Evolutionary conservation across 2,888 invertebrate species (phyloP).

Genomic region (Shargacucullia verbasci): DNA sequence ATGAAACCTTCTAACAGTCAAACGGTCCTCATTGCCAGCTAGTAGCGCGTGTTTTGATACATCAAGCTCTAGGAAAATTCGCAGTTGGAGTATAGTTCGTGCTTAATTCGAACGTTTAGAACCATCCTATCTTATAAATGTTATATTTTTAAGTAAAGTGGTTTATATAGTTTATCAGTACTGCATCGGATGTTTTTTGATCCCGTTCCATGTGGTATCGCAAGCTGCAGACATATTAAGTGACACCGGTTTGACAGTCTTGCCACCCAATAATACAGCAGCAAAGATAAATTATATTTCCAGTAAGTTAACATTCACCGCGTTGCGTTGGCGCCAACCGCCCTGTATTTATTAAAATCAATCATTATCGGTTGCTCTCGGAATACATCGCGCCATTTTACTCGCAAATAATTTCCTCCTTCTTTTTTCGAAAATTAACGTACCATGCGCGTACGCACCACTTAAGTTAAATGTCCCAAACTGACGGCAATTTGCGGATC

Average conservation of each 20-base stretch:
- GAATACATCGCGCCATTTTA: conserved; percentile 67
- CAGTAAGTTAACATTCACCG: conserved; percentile 35
- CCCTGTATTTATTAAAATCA: conserved; percentile 78
- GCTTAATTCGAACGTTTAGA: too few species aligned
- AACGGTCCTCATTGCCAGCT: too few species aligned
- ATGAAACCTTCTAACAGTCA: too few species aligned
- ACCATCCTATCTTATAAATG: too few species aligned
- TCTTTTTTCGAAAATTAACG: conserved; percentile 71
- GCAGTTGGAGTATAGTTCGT: too few species aligned
- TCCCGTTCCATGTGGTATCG: conserved; percentile 7
- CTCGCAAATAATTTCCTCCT: conserved; percentile 68
- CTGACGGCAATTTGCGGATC: conserved; percentile 82
- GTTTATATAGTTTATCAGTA: too few species aligned
- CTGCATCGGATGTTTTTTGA: background rate
- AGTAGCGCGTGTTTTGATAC: too few species aligned
- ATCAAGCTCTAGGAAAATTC: too few species aligned
- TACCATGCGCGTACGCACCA: conserved; percentile 77
- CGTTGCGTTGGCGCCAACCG: conserved; percentile 50
- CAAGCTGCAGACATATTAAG: conserved; percentile 41
- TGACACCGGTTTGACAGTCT: conserved; percentile 45
- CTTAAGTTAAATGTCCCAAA: conserved; percentile 88
- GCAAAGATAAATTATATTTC: conserved; percentile 43
- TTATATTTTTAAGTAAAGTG: too few species aligned
- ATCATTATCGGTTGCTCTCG: conserved; percentile 64
- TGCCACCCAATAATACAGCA: conserved; percentile 43